Base-by-base conservation (phyloP, 2,888 invertebrate species). In the Pammene fasciana region DNA sequence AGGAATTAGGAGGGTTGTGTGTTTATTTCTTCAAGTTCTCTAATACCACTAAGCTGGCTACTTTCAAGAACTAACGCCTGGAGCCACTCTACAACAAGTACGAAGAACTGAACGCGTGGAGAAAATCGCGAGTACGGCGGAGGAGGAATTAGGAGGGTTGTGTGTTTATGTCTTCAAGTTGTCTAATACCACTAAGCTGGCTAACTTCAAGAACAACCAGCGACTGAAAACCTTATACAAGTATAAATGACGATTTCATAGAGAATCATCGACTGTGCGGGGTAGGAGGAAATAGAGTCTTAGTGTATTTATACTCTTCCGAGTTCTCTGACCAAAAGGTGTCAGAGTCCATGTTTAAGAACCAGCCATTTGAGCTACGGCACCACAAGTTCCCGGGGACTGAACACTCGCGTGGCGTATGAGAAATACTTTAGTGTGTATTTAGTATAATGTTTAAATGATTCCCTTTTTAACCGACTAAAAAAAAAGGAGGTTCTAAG, bases 61-160 rank as follows among this genome's bases (percentile, higher is more conserved):
- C 14, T 0, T 14, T 46, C 7, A 46, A 46, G 46, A 14, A 46
- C n/a, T 1, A 14, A 5, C 46, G 6, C 1, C 14, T 14, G 5
- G n/a, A 99, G 82, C 99, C 99, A 0, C 93, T 99, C 4, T 98
- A 98, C 88, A 99, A 99, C 88, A 99, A 99, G 92, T 99, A 99
- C 82, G 99, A 99, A 87, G 99, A 99, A 86, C 98, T 99, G 0
- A 99, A 99, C 86, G 97, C 99, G 0, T 99, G 99, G 99, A 95
- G 99, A 87, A 99, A 99, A 92, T 99, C 99, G 0, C 93, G 98
- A 75, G 97, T 97, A 34, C 94, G 98, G 60, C 94, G 97, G 79
- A 94, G 98, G 81, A 94, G 98, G 78, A 98, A 98, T 94, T 98
- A 95, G 78, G 43, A 26, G 0, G 3, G 7, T n/a, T 13, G 50